Evolutionary conservation across 2,797 vertebrate species (phyloP).

Genomic region (Sparidentex hasta): DNA sequence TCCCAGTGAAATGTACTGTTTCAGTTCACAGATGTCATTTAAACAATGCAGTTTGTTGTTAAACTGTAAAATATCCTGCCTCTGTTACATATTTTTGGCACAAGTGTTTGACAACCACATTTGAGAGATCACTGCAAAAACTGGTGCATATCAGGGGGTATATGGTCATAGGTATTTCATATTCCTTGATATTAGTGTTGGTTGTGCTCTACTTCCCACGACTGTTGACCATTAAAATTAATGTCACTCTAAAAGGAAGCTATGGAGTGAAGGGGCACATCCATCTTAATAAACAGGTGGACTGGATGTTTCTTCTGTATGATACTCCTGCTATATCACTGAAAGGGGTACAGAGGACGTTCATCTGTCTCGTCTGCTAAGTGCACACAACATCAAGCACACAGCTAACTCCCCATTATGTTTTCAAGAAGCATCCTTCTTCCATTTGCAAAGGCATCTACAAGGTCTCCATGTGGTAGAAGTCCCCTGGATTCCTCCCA

Average conservation of each 20-base stretch:
- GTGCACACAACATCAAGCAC: neutral
- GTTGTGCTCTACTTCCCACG: neutral
- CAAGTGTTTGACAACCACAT: too few relatives aligned
- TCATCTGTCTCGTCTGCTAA: slow-evolving; percentile 4
- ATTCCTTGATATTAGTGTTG: too few relatives aligned
- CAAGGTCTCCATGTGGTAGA: slow-evolving; percentile 56
- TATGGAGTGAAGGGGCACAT: neutral
- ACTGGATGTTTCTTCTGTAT: neutral
- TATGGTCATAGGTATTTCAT: too few relatives aligned
- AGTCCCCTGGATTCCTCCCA: slow-evolving; percentile 80
- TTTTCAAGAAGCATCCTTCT: slow-evolving; percentile 19
- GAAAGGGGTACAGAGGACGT: slow-evolving; percentile 7
- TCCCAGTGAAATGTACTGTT: too few relatives aligned
- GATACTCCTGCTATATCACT: neutral
- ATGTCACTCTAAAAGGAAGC: neutral
- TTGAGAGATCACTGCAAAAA: too few relatives aligned
- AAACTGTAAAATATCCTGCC: too few relatives aligned
- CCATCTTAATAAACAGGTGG: slow-evolving; percentile 19
- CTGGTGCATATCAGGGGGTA: too few relatives aligned
- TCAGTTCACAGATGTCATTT: too few relatives aligned
- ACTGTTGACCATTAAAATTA: neutral
- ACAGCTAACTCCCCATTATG: slow-evolving; percentile 2
- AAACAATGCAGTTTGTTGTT: too few relatives aligned
- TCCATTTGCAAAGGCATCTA: slow-evolving; percentile 24
- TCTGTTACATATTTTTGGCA: too few relatives aligned